phyloP scores from a whole-genome alignment of 1,140 invertebrate genomes.

The Piezodorus guildinii region DNA sequence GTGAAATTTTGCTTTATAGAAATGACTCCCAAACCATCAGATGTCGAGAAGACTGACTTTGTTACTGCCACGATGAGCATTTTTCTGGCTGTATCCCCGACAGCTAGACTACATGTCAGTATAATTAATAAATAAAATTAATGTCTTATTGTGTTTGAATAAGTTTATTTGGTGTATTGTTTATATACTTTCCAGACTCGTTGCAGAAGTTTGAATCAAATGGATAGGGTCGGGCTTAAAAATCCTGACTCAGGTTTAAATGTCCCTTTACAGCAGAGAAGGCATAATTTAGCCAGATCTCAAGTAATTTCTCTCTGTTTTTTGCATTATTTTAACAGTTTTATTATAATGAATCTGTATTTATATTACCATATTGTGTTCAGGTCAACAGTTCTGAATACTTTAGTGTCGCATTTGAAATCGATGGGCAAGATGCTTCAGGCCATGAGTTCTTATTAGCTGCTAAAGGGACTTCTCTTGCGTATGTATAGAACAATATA shows the following conservation, averaged over 20 bases:
- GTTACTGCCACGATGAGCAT: constrained; percentile 23
- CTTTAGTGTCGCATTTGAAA: constrained; percentile 60
- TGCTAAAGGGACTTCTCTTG: constrained; percentile 49
- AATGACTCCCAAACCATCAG: constrained; percentile 22
- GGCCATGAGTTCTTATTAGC: constrained; percentile 57
- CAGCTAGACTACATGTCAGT: constrained; percentile 18
- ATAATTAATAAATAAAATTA: not conserved
- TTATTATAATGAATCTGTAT: not conserved
- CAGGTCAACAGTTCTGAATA: constrained; percentile 64
- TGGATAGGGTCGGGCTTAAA: constrained; percentile 20
- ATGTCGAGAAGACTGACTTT: constrained; percentile 18
- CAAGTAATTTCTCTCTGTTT: constrained; percentile 1
- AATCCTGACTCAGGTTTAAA: constrained; percentile 18
- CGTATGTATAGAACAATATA: constrained; percentile 42
- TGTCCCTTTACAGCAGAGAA: constrained; percentile 21
- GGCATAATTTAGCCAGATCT: constrained; percentile 23
- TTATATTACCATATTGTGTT: not conserved
- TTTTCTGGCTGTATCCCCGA: constrained; percentile 20
- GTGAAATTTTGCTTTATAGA: not conserved
- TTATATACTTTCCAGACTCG: constrained; percentile 13
- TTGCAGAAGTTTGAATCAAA: constrained; percentile 22
- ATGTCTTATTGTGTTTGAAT: not conserved
- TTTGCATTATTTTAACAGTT: not conserved
- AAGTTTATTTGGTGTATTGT: not conserved
- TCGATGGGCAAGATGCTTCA: constrained; percentile 39